phyloP scores from a whole-genome alignment of 2,888 invertebrate genomes.

The Cheilosia vernalis region DNA sequence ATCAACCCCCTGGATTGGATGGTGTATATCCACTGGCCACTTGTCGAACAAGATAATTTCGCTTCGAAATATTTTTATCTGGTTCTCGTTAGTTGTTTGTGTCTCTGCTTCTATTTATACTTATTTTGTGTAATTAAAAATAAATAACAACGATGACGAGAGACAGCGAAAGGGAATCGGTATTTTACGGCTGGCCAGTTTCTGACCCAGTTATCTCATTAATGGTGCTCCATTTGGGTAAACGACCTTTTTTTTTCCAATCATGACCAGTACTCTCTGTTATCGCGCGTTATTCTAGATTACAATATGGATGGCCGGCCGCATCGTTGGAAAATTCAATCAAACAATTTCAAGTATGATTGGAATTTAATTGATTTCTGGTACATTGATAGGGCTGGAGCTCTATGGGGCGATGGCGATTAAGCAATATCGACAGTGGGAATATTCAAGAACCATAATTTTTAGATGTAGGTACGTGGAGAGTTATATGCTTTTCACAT shows the following conservation, averaged over 20 bases:
- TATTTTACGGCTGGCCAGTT: conserved; percentile 30
- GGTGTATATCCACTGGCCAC: conserved; percentile 22
- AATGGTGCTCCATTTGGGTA: conserved; percentile 61
- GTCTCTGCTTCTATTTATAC: conserved; percentile 58
- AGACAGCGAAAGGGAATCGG: conserved; percentile 11
- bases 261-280: background rate
- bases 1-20: background rate
- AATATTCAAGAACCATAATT: background rate
- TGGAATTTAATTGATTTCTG: conserved; percentile 28
- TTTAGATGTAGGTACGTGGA: no score
- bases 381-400: background rate
- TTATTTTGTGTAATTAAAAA: conserved; percentile 68
- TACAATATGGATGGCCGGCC: background rate
- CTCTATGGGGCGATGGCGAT: background rate
- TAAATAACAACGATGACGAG: conserved; percentile 31
- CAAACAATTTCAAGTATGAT: conserved; percentile 30
- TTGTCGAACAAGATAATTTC: conserved; percentile 64
- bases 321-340: conserved; percentile 15
- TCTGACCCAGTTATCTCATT: conserved; percentile 68
- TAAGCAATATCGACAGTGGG: background rate
- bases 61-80: conserved; percentile 56
- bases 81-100: conserved; percentile 20
- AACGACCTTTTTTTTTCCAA: conserved; percentile 48
- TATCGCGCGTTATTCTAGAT: conserved; percentile 30
- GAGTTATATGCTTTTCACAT: no score